Percentiles rank a stretch among this genome's conserved stretches.
These are phyloP conservation scores for Esperia sulphurella DNA, from an alignment of 2,888 invertebrate species.

Conservation along the genomic window DNA sequence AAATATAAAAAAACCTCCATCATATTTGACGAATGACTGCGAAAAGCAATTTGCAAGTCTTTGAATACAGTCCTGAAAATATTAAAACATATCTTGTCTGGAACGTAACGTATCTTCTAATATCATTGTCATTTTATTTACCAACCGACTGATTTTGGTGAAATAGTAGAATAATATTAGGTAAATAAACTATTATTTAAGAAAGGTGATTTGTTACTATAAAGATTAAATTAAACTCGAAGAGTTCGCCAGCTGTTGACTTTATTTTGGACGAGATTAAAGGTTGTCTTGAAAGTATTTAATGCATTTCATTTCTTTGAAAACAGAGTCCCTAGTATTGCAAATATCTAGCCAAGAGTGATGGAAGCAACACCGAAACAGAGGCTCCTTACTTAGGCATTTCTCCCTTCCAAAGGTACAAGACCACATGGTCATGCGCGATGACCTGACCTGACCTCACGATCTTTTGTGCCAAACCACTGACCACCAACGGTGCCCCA, in stretches of 20 bases:
- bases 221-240: slow-evolving; percentile 65
- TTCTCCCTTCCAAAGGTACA: too few species aligned
- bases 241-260: slow-evolving; percentile 76
- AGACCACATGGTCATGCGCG: too few species aligned
- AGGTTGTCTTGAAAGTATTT: slow-evolving; percentile 70
- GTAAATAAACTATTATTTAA: slow-evolving; percentile 45
- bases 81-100: slow-evolving; percentile 8
- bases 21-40: too few species aligned
- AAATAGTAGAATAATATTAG: slow-evolving; percentile 49
- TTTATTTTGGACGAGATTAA: slow-evolving; percentile 75
- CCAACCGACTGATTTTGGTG: slow-evolving; percentile 48
- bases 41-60: too few species aligned
- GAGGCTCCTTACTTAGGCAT: too few species aligned
- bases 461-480: too few species aligned
- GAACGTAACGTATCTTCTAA: slow-evolving; percentile 16
- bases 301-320: slow-evolving; percentile 30
- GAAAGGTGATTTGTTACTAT: slow-evolving; percentile 65
- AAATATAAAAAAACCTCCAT: too few species aligned
- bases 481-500: too few species aligned
- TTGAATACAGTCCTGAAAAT: background rate
- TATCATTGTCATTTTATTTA: slow-evolving; percentile 19
- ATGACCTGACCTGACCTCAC: too few species aligned
- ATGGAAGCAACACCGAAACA: too few species aligned
- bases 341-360: too few species aligned
- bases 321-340: too few species aligned